Percentiles rank a stretch among this genome's conserved stretches.
These are phyloP conservation scores for Lottia gigantea DNA, from an alignment of 2,888 invertebrate species.

Conservation along the genomic window DNA sequence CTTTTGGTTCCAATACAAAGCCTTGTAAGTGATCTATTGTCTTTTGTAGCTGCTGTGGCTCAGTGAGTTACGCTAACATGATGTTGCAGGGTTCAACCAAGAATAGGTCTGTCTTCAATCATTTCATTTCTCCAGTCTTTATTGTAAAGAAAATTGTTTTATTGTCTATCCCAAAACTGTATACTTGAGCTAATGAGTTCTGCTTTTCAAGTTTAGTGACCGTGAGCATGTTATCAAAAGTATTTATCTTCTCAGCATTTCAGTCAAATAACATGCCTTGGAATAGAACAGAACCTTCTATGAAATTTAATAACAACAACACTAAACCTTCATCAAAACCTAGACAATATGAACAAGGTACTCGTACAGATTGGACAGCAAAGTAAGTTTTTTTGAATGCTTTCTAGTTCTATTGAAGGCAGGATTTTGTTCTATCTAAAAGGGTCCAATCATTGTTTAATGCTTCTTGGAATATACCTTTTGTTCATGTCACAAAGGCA, in stretches of 20 bases:
- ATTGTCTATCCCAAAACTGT: too few relatives aligned
- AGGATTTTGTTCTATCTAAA: too few relatives aligned
- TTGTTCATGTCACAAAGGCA: too few relatives aligned
- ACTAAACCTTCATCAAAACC: conserved; percentile 66
- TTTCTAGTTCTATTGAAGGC: not conserved
- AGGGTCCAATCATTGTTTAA: too few relatives aligned
- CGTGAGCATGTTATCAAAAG: too few relatives aligned
- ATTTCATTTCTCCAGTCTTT: too few relatives aligned
- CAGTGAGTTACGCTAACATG: too few relatives aligned
- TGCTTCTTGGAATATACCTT: too few relatives aligned
- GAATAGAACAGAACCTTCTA: conserved; percentile 61
- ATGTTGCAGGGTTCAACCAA: not conserved
- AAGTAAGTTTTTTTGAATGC: conserved; percentile 72
- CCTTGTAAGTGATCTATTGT: conserved; percentile 11
- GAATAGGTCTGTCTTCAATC: too few relatives aligned
- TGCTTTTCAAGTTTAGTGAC: too few relatives aligned
- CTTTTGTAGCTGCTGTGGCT: too few relatives aligned
- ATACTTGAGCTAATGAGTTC: too few relatives aligned
- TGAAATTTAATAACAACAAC: conserved; percentile 56
- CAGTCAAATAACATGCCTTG: conserved; percentile 61
- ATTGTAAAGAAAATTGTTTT: not conserved
- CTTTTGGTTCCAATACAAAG: conserved; percentile 14
- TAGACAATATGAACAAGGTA: conserved; percentile 66
- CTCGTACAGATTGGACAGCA: conserved; percentile 84
- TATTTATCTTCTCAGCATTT: conserved; percentile 59